Percentiles rank a stretch among this genome's conserved stretches.
Evolutionary conservation across 2,888 invertebrate genomes (phyloP).

Genomic region (Ceriagrion tenellum): DNA sequence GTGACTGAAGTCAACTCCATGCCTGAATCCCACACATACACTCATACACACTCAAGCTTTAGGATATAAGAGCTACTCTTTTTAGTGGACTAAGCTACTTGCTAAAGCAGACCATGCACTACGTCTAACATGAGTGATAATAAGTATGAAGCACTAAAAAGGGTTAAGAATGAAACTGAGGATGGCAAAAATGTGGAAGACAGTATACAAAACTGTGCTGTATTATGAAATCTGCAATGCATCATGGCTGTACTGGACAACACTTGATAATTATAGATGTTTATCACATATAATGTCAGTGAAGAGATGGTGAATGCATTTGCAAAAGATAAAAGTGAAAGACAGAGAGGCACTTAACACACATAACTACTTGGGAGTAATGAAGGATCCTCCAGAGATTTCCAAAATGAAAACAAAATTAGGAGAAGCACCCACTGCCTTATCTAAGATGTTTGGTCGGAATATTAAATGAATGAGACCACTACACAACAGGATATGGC

Average conservation of each 20-base stretch:
- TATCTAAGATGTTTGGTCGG: neutral
- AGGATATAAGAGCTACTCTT: neutral
- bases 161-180: neutral
- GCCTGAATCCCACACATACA: conserved; percentile 63
- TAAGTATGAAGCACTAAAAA: conserved; percentile 23
- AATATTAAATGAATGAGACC: neutral
- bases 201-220: conserved; percentile 39
- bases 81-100: neutral
- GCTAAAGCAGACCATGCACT: conserved; percentile 21
- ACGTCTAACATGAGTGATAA: neutral
- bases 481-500: neutral
- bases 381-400: conserved; percentile 63
- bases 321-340: conserved; percentile 37
- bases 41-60: conserved; percentile 62
- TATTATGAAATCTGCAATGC: conserved; percentile 52
- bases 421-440: neutral
- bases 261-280: neutral
- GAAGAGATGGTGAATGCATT: conserved; percentile 42
- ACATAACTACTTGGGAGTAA: conserved; percentile 52
- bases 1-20: conserved; percentile 41
- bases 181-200: neutral
- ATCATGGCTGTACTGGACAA: neutral
- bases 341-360: conserved; percentile 27
- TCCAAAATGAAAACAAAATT: neutral
- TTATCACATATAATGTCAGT: conserved; percentile 13